Evolutionary conservation across 2,888 invertebrate species (phyloP).

Genomic region (Phalera bucephala): DNA sequence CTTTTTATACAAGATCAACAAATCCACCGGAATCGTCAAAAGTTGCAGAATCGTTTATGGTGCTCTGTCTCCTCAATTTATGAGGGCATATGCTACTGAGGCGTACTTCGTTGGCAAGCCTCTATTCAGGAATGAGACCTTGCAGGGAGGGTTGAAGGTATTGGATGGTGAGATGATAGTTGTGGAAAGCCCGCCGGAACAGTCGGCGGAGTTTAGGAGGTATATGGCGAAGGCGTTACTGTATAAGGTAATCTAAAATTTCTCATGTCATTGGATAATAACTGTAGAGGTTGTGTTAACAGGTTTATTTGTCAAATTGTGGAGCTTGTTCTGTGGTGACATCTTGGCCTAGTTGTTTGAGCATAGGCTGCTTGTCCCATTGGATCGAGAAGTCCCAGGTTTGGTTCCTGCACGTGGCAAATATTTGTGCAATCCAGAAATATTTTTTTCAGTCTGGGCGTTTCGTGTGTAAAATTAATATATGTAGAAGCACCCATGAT

Average conservation of each 20-base stretch:
- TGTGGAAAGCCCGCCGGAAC: conserved; percentile 69
- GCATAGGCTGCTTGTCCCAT: too few species aligned
- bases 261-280: too few species aligned
- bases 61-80: conserved; percentile 70
- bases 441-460: too few species aligned
- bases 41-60: conserved; percentile 81
- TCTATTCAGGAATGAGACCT: conserved; percentile 55
- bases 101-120: conserved; percentile 63
- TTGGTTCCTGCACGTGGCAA: too few species aligned
- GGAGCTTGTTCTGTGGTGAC: too few species aligned
- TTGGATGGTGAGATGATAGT: conserved; percentile 48
- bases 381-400: too few species aligned
- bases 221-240: conserved; percentile 82
- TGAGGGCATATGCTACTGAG: conserved; percentile 80
- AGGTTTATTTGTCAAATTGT: too few species aligned
- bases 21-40: conserved; percentile 28
- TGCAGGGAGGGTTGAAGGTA: conserved; percentile 55
- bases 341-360: too few species aligned
- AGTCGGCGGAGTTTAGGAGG: conserved; percentile 80
- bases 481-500: too few species aligned
- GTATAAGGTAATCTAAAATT: conserved; percentile 85
- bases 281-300: too few species aligned
- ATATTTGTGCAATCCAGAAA: too few species aligned
- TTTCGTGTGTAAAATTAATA: too few species aligned
- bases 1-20: conserved; percentile 76